Evolutionary conservation across 23 tunicate species (phyloP).

Genomic region (Botrylloides violaceus): DNA sequence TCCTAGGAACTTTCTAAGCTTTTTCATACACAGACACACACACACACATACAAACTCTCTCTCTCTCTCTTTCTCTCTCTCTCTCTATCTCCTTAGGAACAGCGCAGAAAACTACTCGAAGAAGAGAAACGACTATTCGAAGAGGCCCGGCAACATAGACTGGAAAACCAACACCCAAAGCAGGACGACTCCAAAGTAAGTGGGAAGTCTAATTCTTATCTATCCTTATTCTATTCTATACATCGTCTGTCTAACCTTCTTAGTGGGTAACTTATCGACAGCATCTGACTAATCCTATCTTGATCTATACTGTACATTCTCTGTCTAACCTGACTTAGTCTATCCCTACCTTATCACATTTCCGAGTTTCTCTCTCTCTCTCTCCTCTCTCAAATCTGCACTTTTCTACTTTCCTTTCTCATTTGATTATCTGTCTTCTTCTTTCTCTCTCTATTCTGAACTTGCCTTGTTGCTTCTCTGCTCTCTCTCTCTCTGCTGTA

Average conservation of each 20-base stretch:
- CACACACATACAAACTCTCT: too few relatives aligned
- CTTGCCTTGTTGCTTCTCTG: neutral
- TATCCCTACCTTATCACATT: neutral
- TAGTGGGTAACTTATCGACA: too few relatives aligned
- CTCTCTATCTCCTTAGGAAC: constrained; percentile 27
- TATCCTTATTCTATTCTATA: too few relatives aligned
- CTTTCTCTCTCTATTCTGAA: neutral
- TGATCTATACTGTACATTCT: neutral
- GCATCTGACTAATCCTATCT: neutral
- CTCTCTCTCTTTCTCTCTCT: too few relatives aligned
- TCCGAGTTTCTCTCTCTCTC: neutral
- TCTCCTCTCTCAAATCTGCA: neutral
- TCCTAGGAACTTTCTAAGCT: neutral
- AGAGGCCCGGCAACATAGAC: constrained; percentile 35
- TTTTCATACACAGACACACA: too few relatives aligned
- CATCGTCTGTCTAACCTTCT: too few relatives aligned
- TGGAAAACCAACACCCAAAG: constrained; percentile 16
- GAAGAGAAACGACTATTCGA: constrained; percentile 70
- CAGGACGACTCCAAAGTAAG: constrained; percentile 7
- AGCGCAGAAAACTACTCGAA: constrained; percentile 39
- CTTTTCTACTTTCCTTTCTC: neutral
- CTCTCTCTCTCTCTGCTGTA: neutral
- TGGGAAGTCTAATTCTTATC: too few relatives aligned
- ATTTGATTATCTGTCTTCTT: neutral
- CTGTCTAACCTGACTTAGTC: neutral